A percentile compares a stretch with the other conserved stretches of the same genome.
phyloP scores from a whole-genome alignment of 2,797 vertebrate genomes.

The Babyrousa celebensis region DNA sequence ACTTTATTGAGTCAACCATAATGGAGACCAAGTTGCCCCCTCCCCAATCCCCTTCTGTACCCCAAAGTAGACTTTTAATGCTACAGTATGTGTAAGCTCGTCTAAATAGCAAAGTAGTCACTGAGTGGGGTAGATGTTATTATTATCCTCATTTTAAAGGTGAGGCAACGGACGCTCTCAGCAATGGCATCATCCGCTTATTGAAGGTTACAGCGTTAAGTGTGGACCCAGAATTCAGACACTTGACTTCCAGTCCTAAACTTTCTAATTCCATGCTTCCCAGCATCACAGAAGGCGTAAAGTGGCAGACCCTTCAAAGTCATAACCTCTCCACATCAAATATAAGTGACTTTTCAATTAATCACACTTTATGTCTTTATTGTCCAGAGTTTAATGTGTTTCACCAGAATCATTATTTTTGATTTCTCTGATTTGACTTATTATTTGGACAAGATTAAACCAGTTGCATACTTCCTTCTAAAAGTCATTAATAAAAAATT shows the following conservation, averaged over 20 bases:
- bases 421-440: conserved; percentile 26
- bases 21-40: background rate
- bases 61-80: conserved; percentile 64
- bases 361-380: conserved; percentile 6
- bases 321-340: background rate
- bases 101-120: conserved; percentile 35
- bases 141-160: conserved; percentile 52
- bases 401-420: conserved; percentile 55
- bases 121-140: background rate
- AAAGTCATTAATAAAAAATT: conserved; percentile 46
- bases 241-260: conserved; percentile 2
- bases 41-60: background rate
- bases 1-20: conserved; percentile 44
- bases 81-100: background rate
- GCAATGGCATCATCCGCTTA: conserved; percentile 53
- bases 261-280: background rate
- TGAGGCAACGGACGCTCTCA: background rate
- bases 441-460: conserved; percentile 32
- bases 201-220: background rate
- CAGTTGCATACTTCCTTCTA: conserved; percentile 41
- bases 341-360: conserved; percentile 21
- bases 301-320: background rate
- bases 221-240: background rate
- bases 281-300: background rate
- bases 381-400: conserved; percentile 40